Evolutionary conservation across 2,888 invertebrate species (phyloP), one percentile per base, ranked within the genome.

Genomic region (Epirrita christyi): DNA sequence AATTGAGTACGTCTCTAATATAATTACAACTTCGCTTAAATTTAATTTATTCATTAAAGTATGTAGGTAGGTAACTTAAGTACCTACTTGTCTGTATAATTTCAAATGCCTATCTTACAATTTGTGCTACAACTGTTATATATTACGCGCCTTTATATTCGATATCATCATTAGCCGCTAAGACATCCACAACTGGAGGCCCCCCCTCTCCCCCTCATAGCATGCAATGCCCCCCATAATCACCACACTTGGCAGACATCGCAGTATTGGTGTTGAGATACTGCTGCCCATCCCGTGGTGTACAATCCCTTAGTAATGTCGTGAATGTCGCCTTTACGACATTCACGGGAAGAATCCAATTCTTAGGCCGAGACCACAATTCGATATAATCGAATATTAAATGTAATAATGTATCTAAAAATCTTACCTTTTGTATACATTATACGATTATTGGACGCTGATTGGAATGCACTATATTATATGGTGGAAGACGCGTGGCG

Each of bases 401-500:
- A 36, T 36, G n/a, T 4, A 36, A 36, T 36, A 36, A 36, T 7
- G 32, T 36, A 36, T 6, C n/a, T 36, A 11, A 11, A n/a, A 36
- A 36, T 36, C 3, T 6, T 36, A 11, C 32, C 32, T 8, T 32
- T 32, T 32, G 32, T 8, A 9, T 0, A 32, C 8, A 32, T 32
- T 0, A 8, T 32, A 9, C 2, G 21, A 32, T 29, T 6, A 29
- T 29, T 9, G 32, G 6, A 32, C 32, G 32, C 32, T 7, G 9
- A 32, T 32, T 32, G 8, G 2, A 32, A 32, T 32, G 32, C 28
- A 29, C 8, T 32, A 32, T 7, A 9, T 21, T 32, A 7, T 7
- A 38, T 27, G 13, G 21, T 21, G 2, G 6, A 34, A 42, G 21
- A 28, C 21, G 44, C 44, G 38, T 27, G 14, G 50, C 41, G 50